Percentiles rank a stretch among this genome's conserved stretches.
phyloP scores from a whole-genome alignment of 2,797 vertebrate genomes.

The Parauchenoglanis ngamensis region DNA sequence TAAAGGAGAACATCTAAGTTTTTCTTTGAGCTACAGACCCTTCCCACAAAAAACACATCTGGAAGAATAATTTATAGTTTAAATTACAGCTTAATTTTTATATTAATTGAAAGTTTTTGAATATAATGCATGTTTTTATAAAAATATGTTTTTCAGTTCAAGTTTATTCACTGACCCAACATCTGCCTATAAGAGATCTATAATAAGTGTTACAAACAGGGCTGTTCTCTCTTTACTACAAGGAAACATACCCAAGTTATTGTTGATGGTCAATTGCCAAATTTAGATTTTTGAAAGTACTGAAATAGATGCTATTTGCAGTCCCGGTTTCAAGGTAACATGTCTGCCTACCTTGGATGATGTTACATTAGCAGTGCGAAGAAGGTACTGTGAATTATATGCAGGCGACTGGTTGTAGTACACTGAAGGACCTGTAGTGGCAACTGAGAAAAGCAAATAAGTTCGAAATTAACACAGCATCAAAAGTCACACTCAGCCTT shows the following conservation, averaged over 20 bases:
- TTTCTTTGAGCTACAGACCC: neutral
- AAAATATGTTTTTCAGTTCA: neutral
- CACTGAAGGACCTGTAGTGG: constrained; percentile 87
- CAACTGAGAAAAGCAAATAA: constrained; percentile 72
- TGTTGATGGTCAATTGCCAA: neutral
- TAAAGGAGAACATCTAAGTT: neutral
- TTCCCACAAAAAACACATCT: neutral
- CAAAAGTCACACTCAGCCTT: neutral
- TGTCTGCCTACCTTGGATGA: constrained; percentile 87
- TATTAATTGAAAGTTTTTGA: neutral
- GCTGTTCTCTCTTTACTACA: too few relatives aligned
- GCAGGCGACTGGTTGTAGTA: constrained; percentile 93
- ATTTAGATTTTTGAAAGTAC: neutral
- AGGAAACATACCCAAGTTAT: too few relatives aligned
- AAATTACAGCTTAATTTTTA: neutral
- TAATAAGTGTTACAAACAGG: neutral
- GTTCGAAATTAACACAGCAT: neutral
- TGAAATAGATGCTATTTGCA: neutral
- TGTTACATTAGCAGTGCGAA: constrained; percentile 90
- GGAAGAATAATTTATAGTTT: neutral
- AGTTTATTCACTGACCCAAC: neutral
- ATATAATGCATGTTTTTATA: neutral
- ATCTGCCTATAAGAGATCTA: neutral
- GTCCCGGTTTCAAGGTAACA: neutral
- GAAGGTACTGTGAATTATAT: constrained; percentile 94